Percentiles rank a stretch among this genome's conserved stretches.
phyloP scores from a whole-genome alignment of 1,140 invertebrate species.

The Leptinotarsa lineolata region DNA sequence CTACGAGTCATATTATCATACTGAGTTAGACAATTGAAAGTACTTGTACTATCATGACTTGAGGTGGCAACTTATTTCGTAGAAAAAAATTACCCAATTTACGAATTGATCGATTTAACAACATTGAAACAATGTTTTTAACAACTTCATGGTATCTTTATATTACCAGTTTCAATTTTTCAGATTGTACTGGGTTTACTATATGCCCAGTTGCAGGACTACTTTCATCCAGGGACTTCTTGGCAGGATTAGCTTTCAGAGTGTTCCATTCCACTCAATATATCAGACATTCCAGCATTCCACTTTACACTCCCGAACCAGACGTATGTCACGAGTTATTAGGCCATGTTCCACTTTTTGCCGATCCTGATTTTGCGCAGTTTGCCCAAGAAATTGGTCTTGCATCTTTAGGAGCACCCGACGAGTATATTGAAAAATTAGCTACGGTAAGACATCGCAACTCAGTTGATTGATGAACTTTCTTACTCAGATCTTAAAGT shows the following conservation, averaged over 20 bases:
- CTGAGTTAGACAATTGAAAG: too few relatives aligned
- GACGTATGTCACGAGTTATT: constrained; percentile 96
- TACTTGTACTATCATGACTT: too few relatives aligned
- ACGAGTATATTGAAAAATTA: constrained; percentile 95
- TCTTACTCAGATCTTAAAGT: too few relatives aligned
- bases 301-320: constrained; percentile 97
- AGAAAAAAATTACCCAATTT: too few relatives aligned
- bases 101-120: too few relatives aligned
- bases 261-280: constrained; percentile 99
- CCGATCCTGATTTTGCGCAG: constrained; percentile 95
- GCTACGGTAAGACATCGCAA: constrained; percentile 69
- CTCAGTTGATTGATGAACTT: too few relatives aligned
- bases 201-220: constrained; percentile 95
- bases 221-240: constrained; percentile 95
- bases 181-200: constrained; percentile 96
- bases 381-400: constrained; percentile 98
- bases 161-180: constrained; percentile 36
- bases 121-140: too few relatives aligned
- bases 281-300: constrained; percentile 91
- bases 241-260: constrained; percentile 95
- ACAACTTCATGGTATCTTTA: background rate
- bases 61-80: too few relatives aligned
- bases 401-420: constrained; percentile 93
- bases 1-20: too few relatives aligned
- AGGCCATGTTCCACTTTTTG: constrained; percentile 95